Base-by-base conservation (phyloP, 2,888 invertebrate species). In the Xestia ashworthii region DNA sequence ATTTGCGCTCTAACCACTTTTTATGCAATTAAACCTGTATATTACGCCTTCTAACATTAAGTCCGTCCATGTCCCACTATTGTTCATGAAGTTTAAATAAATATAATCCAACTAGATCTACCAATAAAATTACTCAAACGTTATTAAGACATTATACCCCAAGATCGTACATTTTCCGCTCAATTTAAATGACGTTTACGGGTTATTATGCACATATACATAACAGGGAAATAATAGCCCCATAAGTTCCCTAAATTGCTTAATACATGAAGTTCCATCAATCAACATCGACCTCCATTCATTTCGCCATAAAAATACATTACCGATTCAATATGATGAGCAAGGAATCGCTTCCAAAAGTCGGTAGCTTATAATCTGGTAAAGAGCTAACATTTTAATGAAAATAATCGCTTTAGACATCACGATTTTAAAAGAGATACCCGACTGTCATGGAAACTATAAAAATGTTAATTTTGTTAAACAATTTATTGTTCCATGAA, bases 331-430 rank as follows among this genome's bases (percentile, higher is more conserved):
- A 93, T 94, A 93, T 87, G 87, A 88, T 89, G 88, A 90, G 91
- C 93, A 93, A 93, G 94, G 94, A 93, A 94, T 94, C 92, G 93
- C 93, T 94, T 94, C 94, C 89, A 92, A 92, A 94, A 93, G 92
- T 93, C 91, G 92, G 88, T 92, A 90, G 90, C 90, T 92, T 91
- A 95, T 95, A 95, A 96, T 96, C 93, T 92, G 92, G 90, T 93
- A 94, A 95, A 95, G 94, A 95, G 95, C 94, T 89, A 87, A 88
- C 86, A 87, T 89, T 92, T 91, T 92, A 91, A 90, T 89, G 83
- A 86, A 88, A 84, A 78, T 44, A 64, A n/a, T 68, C 46, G 2
- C 14, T 16, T 95, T 94, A 94, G 22, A 91, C 0, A 1, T 1
- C 12, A 86, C 93, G 65, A 65, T n/a, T 44, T 65, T 65, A 19